Percentiles rank a stretch among this genome's conserved stretches.
Evolutionary conservation across 2,113 vertebrate species (phyloP).

Genomic region (Rattus norvegicus): DNA sequence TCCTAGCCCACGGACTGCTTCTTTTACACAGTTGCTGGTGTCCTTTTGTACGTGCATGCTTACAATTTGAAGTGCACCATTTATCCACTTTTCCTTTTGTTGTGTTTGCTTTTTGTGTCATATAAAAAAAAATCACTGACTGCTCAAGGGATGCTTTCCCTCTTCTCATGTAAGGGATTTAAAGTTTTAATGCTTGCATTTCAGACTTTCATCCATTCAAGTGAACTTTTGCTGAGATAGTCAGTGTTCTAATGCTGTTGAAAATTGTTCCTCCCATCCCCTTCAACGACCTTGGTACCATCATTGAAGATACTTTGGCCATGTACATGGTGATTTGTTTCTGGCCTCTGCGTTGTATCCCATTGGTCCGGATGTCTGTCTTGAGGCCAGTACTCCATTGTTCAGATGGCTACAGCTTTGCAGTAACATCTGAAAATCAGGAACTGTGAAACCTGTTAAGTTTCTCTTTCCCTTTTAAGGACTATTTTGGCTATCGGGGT

Average conservation of each 20-base stretch:
- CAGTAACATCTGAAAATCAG: neutral
- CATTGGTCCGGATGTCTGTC: neutral
- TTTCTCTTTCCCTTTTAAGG: neutral
- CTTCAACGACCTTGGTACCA: neutral
- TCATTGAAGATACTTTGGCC: neutral
- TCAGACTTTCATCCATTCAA: neutral
- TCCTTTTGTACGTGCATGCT: neutral
- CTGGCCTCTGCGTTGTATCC: neutral
- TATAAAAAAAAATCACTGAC: neutral
- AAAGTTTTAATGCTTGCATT: neutral
- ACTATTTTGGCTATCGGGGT: neutral
- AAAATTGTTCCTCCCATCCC: neutral
- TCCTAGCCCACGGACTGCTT: neutral
- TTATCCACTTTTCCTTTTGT: neutral
- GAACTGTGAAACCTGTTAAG: neutral
- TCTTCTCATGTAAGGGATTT: neutral
- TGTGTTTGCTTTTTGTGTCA: neutral
- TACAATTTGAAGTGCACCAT: neutral
- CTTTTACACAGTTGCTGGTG: neutral
- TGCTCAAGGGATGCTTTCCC: neutral
- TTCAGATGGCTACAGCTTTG: neutral
- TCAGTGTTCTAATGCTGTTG: neutral
- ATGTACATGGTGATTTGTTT: neutral
- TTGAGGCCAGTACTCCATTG: neutral
- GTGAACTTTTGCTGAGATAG: neutral